Conservation (phyloP, 2,113 vertebrate species). For the Carassius gibelio region DNA sequence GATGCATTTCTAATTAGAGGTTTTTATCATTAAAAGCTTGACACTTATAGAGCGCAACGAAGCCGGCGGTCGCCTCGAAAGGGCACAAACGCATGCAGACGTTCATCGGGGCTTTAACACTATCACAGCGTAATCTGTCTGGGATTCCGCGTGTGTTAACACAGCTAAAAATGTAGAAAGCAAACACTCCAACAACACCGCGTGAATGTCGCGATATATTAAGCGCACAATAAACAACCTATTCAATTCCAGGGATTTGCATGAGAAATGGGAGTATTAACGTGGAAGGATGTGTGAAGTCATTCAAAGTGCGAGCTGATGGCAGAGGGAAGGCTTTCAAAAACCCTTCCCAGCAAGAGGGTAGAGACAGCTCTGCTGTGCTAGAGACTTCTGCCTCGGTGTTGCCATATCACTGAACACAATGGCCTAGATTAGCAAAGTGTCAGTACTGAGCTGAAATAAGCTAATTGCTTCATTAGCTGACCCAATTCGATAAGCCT, state of each 20-base stretch:
- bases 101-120: constrained; percentile 67
- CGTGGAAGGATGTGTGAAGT: constrained; percentile 59
- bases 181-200: constrained; percentile 74
- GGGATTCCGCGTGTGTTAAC: constrained; percentile 77
- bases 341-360: constrained; percentile 56
- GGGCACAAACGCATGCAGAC: constrained; percentile 64
- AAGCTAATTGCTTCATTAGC: constrained; percentile 83
- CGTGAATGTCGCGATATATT: constrained; percentile 75
- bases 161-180: constrained; percentile 68
- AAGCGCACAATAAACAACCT: constrained; percentile 75
- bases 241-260: constrained; percentile 77
- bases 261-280: constrained; percentile 75
- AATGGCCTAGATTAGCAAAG: constrained; percentile 74
- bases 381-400: constrained; percentile 50
- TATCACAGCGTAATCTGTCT: constrained; percentile 75
- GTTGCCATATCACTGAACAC: constrained; percentile 71
- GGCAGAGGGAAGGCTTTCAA: constrained; percentile 67
- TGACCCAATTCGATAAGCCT: constrained; percentile 81
- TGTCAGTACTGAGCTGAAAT: constrained; percentile 77
- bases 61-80: constrained; percentile 13
- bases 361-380: constrained; percentile 57
- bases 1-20: constrained; percentile 29
- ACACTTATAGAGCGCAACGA: neutral
- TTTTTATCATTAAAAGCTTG: constrained; percentile 16
- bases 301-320: constrained; percentile 56